A percentile compares a stretch with the other conserved stretches of the same genome.
These are phyloP conservation scores for Micromussa lordhowensis DNA, from an alignment of 92 coral and sea anemone genomes.

Conservation along the genomic window DNA sequence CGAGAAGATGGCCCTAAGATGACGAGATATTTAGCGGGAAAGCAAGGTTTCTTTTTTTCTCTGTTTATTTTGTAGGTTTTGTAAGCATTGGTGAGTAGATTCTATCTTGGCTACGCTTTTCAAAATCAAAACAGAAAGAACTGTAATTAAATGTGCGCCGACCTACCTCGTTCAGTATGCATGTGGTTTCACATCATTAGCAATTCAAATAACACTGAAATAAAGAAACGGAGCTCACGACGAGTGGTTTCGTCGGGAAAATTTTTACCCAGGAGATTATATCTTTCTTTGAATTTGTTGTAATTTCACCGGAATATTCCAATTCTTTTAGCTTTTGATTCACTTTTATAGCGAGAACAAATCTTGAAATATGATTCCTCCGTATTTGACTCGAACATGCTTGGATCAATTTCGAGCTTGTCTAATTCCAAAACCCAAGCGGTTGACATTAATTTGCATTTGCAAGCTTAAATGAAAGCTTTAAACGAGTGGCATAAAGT, in stretches of 20 bases:
- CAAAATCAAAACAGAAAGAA: constrained; percentile 28
- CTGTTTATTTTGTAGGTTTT: neutral
- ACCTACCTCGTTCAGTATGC: constrained; percentile 15
- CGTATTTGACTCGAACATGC: neutral
- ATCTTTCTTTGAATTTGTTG: neutral
- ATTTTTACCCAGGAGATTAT: neutral
- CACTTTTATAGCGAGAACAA: neutral
- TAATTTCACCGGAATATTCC: neutral
- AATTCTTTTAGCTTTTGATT: neutral
- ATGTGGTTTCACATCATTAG: constrained; percentile 71
- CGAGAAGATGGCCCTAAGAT: constrained; percentile 87
- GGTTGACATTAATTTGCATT: constrained; percentile 4
- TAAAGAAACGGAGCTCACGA: neutral
- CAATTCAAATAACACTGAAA: no score
- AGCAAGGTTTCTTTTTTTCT: constrained; percentile 68
- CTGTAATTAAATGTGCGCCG: constrained; percentile 19
- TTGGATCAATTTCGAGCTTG: constrained; percentile 5
- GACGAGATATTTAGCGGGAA: constrained; percentile 78
- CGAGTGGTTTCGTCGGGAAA: constrained; percentile 13
- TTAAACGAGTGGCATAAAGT: neutral
- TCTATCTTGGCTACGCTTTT: neutral
- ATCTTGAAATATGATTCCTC: constrained; percentile 1
- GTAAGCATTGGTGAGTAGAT: neutral
- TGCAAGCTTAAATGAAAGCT: neutral
- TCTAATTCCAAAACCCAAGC: neutral